Percentiles rank a stretch among this genome's conserved stretches.
Conservation (phyloP, 1,140 invertebrate species). For the Pinna nobilis region DNA sequence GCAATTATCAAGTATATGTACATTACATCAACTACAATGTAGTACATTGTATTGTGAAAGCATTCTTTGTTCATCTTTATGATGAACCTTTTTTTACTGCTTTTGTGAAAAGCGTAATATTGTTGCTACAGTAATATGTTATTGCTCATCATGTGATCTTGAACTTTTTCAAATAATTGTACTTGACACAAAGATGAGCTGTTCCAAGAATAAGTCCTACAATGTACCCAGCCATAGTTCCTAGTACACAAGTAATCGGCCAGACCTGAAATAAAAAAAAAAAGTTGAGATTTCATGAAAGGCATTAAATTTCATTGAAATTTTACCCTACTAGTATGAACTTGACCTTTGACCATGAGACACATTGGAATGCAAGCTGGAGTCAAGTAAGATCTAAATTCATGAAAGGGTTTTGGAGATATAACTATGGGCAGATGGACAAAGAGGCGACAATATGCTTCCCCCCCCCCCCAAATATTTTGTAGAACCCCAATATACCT, state of each 20-base stretch:
- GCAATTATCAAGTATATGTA: no score
- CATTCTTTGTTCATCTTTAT: no score
- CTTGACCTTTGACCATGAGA: neutral
- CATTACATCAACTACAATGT: no score
- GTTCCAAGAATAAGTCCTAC: slow-evolving; percentile 37
- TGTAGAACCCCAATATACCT: no score
- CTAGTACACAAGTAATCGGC: slow-evolving; percentile 54
- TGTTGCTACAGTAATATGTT: no score
- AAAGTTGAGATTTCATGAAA: neutral
- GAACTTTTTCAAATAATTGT: slow-evolving; percentile 32
- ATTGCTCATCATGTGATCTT: slow-evolving; percentile 48
- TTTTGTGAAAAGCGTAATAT: no score
- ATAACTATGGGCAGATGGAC: neutral
- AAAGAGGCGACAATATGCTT: neutral
- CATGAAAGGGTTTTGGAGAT: neutral
- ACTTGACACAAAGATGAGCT: slow-evolving; percentile 28
- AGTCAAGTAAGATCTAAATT: neutral
- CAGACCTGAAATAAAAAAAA: slow-evolving; percentile 41
- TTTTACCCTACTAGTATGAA: no score
- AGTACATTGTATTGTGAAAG: no score
- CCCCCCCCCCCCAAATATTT: no score
- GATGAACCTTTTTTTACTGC: no score
- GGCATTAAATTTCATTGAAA: neutral
- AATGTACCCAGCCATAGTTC: slow-evolving; percentile 44
- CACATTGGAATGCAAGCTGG: no score